Percentiles rank a stretch among this genome's conserved stretches.
These are phyloP conservation scores for Lethenteron camtschaticum DNA, from an alignment of 2,113 vertebrate genomes.

Conservation along the genomic window DNA sequence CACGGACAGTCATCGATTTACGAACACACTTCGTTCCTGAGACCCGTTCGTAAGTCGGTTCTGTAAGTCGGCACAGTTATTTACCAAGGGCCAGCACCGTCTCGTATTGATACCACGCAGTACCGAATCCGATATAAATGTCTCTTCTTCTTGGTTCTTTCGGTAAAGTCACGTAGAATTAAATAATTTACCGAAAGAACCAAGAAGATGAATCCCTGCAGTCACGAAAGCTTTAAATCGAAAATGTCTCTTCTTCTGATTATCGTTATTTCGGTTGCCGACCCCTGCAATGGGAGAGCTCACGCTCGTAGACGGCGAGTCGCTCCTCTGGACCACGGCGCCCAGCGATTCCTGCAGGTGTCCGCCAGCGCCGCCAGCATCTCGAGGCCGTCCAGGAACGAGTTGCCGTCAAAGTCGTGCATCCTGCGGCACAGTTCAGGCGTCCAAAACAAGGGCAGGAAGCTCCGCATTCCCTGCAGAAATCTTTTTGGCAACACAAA, in stretches of 20 bases:
- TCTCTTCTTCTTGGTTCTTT: not conserved
- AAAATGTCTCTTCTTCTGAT: not conserved
- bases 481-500: not conserved
- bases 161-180: not conserved
- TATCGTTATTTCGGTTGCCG: slow-evolving; percentile 8
- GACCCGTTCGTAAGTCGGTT: too few species aligned
- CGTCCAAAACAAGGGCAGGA: not conserved
- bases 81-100: too few species aligned
- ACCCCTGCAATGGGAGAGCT: slow-evolving; percentile 7
- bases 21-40: not conserved
- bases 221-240: too few species aligned
- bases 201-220: too few species aligned
- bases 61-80: too few species aligned
- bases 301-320: too few species aligned
- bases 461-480: too few species aligned
- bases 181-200: too few species aligned
- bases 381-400: slow-evolving; percentile 13
- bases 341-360: slow-evolving; percentile 12
- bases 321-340: slow-evolving; percentile 6
- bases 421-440: slow-evolving; percentile 6
- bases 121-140: slow-evolving; percentile 3
- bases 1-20: not conserved
- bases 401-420: slow-evolving; percentile 14
- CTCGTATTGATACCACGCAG: not conserved
- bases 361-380: slow-evolving; percentile 13